Evolutionary conservation across 1,140 invertebrate genomes (phyloP), one percentile per base, ranked within the genome.

Genomic region (Lepidurus couesii): DNA sequence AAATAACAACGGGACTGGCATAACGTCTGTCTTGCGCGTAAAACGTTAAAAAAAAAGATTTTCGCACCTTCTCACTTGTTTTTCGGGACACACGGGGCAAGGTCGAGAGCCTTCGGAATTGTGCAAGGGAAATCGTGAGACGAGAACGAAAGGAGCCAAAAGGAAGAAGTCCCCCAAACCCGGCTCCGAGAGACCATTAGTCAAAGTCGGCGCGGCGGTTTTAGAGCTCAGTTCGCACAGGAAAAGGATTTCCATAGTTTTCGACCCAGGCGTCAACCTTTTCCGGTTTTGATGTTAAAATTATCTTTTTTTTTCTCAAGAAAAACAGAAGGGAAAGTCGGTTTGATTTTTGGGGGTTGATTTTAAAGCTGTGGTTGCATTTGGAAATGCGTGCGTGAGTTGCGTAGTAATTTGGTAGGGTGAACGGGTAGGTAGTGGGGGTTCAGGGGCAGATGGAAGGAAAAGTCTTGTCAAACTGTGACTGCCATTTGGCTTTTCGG

Each of bases 391-490:
- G 53, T 65, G 53, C 53, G 53, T 21, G 53, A 65, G 53, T 65
- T 65, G 13, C 53, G 53, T 65, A 65, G 53, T 65, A 65, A 65
- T 65, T 65, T 13, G 13, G 53, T 65, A 21, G 13, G 21, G 21
- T 1, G 53, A 16, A 16, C 16, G 53, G 8, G 16, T 16, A 13
- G 9, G 7, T 7, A 65, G 53, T n/a, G n/a, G 53, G 2, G 53
- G 3, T 13, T 13, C 9, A 65, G 13, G 53, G 53, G 53, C 53
- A 65, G 53, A 65, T 65, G n/a, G 53, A 65, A 65, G 53, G 53
- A 65, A 65, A 21, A n/a, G 16, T 65, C 53, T 65, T 65, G 53
- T 65, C 53, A 65, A 65, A 65, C 53, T 65, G 53, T 65, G 53
- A 65, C 53, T 65, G 53, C 53, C 13, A 65, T 65, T 65, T 65